phyloP scores from a whole-genome alignment of 2,888 invertebrate genomes.

The Cynaeus angustus region DNA sequence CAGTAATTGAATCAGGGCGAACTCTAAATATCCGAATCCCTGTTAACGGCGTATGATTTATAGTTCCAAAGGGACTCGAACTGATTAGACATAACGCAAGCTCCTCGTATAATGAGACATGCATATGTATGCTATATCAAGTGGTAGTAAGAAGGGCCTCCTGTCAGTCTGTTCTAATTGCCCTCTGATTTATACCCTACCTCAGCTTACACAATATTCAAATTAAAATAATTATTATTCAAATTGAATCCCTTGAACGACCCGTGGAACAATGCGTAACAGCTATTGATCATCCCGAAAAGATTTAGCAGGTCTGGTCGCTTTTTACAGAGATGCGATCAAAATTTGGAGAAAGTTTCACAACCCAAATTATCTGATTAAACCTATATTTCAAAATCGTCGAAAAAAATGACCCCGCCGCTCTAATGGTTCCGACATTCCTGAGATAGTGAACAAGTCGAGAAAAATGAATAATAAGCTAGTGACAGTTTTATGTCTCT shows the following conservation, averaged over 20 bases:
- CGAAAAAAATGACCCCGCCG: background rate
- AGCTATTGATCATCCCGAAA: conserved; percentile 30
- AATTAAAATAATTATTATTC: conserved; percentile 64
- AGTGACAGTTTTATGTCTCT: conserved; percentile 19
- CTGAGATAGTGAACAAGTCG: conserved; percentile 1
- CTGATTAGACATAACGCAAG: conserved; percentile 66
- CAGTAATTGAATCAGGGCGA: conserved; percentile 34
- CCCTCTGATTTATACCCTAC: conserved; percentile 61
- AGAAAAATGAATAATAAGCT: conserved; percentile 13
- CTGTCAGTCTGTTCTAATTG: conserved; percentile 64
- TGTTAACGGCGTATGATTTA: conserved; percentile 66
- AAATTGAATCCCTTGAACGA: conserved; percentile 58
- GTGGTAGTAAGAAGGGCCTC: conserved; percentile 65
- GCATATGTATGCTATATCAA: conserved; percentile 68
- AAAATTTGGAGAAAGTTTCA: too few species aligned
- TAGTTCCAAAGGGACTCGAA: conserved; percentile 63
- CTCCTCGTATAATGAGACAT: conserved; percentile 69
- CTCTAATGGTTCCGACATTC: background rate
- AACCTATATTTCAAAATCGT: too few species aligned
- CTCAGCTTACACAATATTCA: conserved; percentile 52
- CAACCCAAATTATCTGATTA: too few species aligned
- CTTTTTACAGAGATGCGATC: background rate
- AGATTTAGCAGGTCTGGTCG: background rate
- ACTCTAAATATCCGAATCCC: conserved; percentile 57
- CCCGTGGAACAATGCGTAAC: conserved; percentile 38